phyloP scores from a whole-genome alignment of 2,113 vertebrate species.

The Columbina picui region DNA sequence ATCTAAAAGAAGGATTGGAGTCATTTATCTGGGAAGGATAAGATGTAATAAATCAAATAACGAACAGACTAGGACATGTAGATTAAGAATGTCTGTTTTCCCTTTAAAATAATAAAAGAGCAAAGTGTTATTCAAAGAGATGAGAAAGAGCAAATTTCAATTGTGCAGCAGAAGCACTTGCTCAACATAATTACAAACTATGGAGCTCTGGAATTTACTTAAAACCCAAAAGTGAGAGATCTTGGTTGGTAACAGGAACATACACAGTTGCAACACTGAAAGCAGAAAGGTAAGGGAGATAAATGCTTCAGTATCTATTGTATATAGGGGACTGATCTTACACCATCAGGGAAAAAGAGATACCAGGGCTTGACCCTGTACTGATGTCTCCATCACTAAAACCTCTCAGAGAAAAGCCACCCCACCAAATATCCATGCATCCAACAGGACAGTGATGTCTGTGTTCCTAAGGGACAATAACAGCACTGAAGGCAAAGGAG shows the following conservation, averaged over 20 bases:
- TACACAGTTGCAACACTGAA: not conserved
- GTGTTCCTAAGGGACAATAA: slow-evolving; percentile 27
- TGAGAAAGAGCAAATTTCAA: not conserved
- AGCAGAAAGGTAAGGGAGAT: not conserved
- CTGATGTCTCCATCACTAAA: not conserved
- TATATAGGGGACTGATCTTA: not conserved
- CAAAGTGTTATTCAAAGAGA: not conserved
- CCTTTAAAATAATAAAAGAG: not conserved
- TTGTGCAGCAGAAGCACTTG: not conserved
- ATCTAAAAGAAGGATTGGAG: not conserved
- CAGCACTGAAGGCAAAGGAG: slow-evolving; percentile 22
- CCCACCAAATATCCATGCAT: not conserved
- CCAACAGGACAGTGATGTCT: not conserved
- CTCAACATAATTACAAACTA: not conserved
- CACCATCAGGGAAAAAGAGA: not conserved
- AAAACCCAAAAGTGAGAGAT: not conserved
- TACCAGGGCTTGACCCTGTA: not conserved
- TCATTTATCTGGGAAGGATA: not conserved
- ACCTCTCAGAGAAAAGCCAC: not conserved
- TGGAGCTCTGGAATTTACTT: not conserved
- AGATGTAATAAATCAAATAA: slow-evolving; percentile 9
- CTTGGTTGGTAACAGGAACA: not conserved
- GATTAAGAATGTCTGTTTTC: not conserved
- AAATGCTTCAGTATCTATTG: not conserved
- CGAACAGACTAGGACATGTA: not conserved